Base-by-base conservation (phyloP, 2,113 vertebrate genomes). In the Vidua macroura region DNA sequence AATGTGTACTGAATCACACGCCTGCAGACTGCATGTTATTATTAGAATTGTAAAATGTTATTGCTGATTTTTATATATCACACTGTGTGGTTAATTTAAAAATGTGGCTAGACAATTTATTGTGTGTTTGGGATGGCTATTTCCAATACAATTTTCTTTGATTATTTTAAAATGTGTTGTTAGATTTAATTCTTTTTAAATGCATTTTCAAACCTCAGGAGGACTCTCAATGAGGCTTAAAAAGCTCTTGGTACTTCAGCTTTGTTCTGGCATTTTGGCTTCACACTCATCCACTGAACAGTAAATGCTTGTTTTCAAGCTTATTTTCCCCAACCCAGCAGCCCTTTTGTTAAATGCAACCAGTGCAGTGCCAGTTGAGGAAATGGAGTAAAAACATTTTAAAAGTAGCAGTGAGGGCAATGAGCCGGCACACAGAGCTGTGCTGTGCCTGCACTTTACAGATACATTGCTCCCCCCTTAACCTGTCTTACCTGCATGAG, bases 51-150 rank as follows among this genome's bases (percentile, higher is more conserved):
- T 96, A 96, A 97, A 96, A 97, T 76, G 88, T 96, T 96, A 95
- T 93, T 96, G 95, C 94, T 92, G 92, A 96, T 93, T 96, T 97
- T 96, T 96, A 95, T 97, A 96, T 86, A 96, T 96, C 90, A 81
- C 93, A 95, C 95, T 94, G 86, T 96, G 95, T 96, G 95, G 90
- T 95, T 96, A 96, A 96, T 96, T 96, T 96, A 82, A 94, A 96
- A 97, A 96, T 46, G 86, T 92, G 92, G 83, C 86, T 78, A 60
- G 90, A 88, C 92, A 95, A 94, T 96, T 96, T 97, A 96, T 88
- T 91, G 92, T 92, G 89, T 95, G 78, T 91, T 93, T 76, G 84
- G 70, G 91, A 84, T 89, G 93, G 79, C 86, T 92, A 88, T 96
- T 95, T 96, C 84, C 83, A 95, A 75, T 84, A 92, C 83, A 79